Conservation (phyloP, 64 coral and sea anemone species). For the Stichodactyla helianthus region DNA sequence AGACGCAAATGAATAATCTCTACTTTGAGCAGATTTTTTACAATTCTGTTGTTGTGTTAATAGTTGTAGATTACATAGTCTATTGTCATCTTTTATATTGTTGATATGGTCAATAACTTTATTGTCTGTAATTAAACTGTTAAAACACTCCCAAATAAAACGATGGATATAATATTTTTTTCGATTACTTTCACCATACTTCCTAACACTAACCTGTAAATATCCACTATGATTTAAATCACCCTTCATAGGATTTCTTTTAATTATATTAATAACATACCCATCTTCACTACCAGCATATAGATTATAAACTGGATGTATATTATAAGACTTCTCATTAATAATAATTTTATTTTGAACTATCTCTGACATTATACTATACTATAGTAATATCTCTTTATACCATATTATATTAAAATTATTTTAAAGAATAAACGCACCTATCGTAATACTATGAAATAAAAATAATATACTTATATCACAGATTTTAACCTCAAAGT, state of each 20-base stretch:
- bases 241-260: slow-evolving; percentile 2
- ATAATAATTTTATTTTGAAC: not conserved
- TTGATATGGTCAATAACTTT: slow-evolving; percentile 26
- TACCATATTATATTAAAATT: no score
- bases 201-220: slow-evolving; percentile 9
- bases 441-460: no score
- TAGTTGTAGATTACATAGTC: slow-evolving; percentile 7
- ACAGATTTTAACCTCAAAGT: no score
- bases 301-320: slow-evolving; percentile 34
- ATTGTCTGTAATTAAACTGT: not conserved
- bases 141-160: slow-evolving; percentile 28
- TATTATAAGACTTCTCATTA: not conserved
- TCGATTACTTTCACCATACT: slow-evolving; percentile 24
- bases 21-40: no score
- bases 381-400: not conserved
- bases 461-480: no score
- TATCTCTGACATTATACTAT: not conserved
- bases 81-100: slow-evolving; percentile 2
- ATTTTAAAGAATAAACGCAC: no score
- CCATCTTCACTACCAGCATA: slow-evolving; percentile 49
- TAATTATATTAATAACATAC: slow-evolving; percentile 37
- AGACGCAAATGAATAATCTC: no score
- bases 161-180: slow-evolving; percentile 15
- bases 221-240: slow-evolving; percentile 8
- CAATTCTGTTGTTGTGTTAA: no score